A percentile compares a stretch with the other conserved stretches of the same genome.
phyloP scores from a whole-genome alignment of 2,113 vertebrate genomes.

The Plecturocebus donacophilus region DNA sequence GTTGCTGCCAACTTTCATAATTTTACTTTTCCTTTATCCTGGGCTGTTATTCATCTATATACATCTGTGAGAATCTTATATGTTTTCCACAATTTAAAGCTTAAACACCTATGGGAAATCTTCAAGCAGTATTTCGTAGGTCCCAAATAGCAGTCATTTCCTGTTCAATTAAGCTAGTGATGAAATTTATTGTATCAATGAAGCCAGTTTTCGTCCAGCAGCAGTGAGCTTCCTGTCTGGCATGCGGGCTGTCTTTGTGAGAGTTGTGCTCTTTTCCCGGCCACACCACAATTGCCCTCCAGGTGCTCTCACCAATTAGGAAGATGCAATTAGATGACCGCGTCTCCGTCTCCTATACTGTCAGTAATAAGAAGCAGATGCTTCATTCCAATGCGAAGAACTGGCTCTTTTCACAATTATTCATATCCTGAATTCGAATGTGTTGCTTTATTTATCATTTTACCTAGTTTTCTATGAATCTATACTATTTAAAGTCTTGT shows the following conservation, averaged over 20 bases:
- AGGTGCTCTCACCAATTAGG: background rate
- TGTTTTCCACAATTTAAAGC: background rate
- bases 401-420: background rate
- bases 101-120: background rate
- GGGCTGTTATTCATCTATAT: background rate
- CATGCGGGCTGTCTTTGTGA: background rate
- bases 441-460: background rate
- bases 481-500: background rate
- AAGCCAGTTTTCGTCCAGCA: background rate
- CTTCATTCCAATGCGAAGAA: background rate
- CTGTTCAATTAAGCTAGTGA: conserved; percentile 27
- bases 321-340: background rate
- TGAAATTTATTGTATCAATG: conserved; percentile 30
- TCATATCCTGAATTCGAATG: background rate
- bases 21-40: conserved; percentile 24
- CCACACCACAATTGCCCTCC: background rate
- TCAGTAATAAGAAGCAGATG: background rate
- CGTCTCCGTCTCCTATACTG: background rate
- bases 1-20: background rate
- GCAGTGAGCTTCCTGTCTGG: background rate
- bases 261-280: background rate
- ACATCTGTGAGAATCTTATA: background rate
- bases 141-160: conserved; percentile 35
- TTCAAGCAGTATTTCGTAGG: conserved; percentile 20
- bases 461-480: background rate